A percentile compares a stretch with the other conserved stretches of the same genome.
phyloP scores from a whole-genome alignment of 2,797 vertebrate species.

The Coracias cyanogaster region DNA sequence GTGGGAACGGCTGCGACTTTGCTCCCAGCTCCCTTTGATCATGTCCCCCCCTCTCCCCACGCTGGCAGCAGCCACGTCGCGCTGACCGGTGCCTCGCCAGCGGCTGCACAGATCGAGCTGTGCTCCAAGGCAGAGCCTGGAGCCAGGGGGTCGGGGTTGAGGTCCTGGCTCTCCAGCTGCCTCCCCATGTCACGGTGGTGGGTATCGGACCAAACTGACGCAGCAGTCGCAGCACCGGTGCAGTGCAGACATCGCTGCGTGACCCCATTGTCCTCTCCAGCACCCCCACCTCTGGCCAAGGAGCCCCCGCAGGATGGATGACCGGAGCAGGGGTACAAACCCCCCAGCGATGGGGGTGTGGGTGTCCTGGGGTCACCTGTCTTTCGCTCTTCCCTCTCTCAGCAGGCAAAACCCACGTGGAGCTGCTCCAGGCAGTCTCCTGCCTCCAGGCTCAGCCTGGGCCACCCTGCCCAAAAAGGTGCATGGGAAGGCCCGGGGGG shows the following conservation, averaged over 20 bases:
- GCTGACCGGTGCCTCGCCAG: background rate
- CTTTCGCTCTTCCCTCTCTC: background rate
- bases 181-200: too few species aligned
- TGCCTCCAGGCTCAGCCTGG: background rate
- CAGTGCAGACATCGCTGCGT: background rate
- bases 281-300: background rate
- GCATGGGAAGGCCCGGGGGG: background rate
- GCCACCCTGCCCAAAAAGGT: background rate
- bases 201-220: accelerated
- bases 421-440: background rate
- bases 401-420: background rate
- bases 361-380: accelerated
- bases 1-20: accelerated
- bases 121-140: background rate
- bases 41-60: accelerated
- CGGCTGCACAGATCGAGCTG: background rate
- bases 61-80: background rate
- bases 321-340: background rate
- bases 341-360: accelerated
- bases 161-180: background rate
- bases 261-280: background rate
- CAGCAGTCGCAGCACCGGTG: accelerated
- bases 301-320: background rate
- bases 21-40: background rate
- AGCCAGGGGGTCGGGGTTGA: accelerated